A percentile compares a stretch with the other conserved stretches of the same genome.
These are phyloP conservation scores for Eriocheir sinensis DNA, from an alignment of 1,140 invertebrate species.

Conservation along the genomic window DNA sequence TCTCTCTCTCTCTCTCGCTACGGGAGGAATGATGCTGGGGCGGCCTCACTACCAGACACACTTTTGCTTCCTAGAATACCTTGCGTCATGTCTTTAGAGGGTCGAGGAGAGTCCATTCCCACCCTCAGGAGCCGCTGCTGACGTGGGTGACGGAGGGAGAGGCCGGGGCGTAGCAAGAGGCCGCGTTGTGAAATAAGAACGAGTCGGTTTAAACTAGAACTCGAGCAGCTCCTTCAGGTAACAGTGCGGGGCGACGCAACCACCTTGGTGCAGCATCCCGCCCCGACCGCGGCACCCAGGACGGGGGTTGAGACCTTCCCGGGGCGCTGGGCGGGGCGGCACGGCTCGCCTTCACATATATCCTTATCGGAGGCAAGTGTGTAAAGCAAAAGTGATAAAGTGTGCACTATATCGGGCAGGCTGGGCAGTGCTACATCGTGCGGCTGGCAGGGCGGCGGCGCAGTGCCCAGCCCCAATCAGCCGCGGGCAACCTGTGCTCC, in stretches of 20 bases:
- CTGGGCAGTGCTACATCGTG: background rate
- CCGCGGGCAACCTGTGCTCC: slow-evolving; percentile 75
- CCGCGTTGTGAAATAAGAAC: background rate
- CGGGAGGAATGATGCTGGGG: too few species aligned
- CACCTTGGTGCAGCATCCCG: background rate
- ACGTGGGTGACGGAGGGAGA: background rate
- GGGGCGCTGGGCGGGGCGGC: background rate
- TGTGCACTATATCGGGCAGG: background rate
- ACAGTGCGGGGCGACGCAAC: background rate
- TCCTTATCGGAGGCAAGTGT: background rate
- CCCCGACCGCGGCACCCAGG: background rate
- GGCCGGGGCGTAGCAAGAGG: background rate
- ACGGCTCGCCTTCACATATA: background rate
- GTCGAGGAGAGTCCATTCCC: too few species aligned
- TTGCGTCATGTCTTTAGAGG: too few species aligned
- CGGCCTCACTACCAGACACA: too few species aligned
- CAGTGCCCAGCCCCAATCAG: slow-evolving; percentile 74
- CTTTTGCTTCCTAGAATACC: too few species aligned
- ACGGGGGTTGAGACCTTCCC: background rate
- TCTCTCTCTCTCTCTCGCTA: background rate
- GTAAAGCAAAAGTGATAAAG: background rate
- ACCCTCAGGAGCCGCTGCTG: background rate
- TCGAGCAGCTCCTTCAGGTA: slow-evolving; percentile 37
- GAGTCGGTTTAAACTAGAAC: slow-evolving; percentile 38
- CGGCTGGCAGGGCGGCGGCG: slow-evolving; percentile 58